phyloP scores from a whole-genome alignment of 2,888 invertebrate genomes.

The Dicyrtoma fusca region DNA sequence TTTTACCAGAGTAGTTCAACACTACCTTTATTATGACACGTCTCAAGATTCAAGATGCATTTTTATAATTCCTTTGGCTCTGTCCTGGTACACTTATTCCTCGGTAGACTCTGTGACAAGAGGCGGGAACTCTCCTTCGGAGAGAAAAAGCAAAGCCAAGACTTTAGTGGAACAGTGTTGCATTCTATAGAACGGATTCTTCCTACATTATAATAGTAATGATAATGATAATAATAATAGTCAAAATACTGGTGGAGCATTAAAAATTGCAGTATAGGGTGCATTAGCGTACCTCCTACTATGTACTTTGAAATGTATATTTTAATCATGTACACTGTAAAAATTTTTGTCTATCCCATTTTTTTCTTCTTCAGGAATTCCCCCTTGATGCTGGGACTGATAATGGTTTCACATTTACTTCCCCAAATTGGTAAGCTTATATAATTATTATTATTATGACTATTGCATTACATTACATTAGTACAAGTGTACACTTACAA shows the following conservation, averaged over 20 bases:
- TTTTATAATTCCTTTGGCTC: too few relatives aligned
- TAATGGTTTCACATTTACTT: constrained; percentile 91
- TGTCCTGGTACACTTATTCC: constrained; percentile 2
- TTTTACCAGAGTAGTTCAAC: neutral
- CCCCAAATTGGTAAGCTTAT: constrained; percentile 61
- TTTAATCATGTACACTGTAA: too few relatives aligned
- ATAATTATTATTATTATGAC: neutral
- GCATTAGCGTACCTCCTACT: too few relatives aligned
- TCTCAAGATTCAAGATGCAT: too few relatives aligned
- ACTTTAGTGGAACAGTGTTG: neutral
- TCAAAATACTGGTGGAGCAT: too few relatives aligned
- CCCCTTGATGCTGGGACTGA: constrained; percentile 93
- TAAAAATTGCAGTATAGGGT: too few relatives aligned
- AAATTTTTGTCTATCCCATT: constrained; percentile 28
- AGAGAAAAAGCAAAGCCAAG: neutral
- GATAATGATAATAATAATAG: too few relatives aligned
- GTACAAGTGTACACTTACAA: too few relatives aligned
- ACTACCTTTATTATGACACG: neutral
- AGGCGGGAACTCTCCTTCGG: neutral
- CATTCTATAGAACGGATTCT: too few relatives aligned
- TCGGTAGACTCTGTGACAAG: neutral
- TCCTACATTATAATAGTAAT: too few relatives aligned
- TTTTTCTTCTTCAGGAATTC: constrained; percentile 69
- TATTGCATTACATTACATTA: too few relatives aligned
- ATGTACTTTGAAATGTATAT: too few relatives aligned